These are phyloP conservation scores for Leptopilina syphax DNA, from an alignment of 2,888 invertebrate genomes.

Conservation along the genomic window DNA sequence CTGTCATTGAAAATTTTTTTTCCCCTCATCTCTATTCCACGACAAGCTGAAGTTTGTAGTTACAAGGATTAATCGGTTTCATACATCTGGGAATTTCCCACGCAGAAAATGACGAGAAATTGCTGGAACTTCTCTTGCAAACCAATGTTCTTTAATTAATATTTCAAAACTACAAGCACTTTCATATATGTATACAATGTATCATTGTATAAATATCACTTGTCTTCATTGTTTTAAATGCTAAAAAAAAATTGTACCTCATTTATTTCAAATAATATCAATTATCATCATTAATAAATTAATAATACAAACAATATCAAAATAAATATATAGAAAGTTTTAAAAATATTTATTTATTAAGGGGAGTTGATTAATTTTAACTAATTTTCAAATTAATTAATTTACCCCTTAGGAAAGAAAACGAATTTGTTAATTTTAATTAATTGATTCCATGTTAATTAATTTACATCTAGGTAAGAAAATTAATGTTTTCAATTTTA, in stretches of 20 bases:
- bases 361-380: too few relatives aligned
- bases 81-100: constrained; percentile 33
- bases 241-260: background rate
- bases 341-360: too few relatives aligned
- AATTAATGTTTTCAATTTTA: too few relatives aligned
- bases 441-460: too few relatives aligned
- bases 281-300: too few relatives aligned
- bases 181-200: background rate
- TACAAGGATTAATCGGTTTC: constrained; percentile 36
- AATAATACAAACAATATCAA: too few relatives aligned
- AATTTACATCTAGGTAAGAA: too few relatives aligned
- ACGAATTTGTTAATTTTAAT: too few relatives aligned
- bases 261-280: too few relatives aligned
- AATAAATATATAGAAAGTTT: too few relatives aligned
- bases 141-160: constrained; percentile 25
- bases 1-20: background rate
- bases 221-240: background rate
- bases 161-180: constrained; percentile 19
- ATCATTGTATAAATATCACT: background rate
- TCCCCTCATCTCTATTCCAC: background rate
- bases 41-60: constrained; percentile 4
- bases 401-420: too few relatives aligned
- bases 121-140: constrained; percentile 13
- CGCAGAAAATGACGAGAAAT: constrained; percentile 36
- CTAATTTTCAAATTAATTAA: too few relatives aligned